A percentile compares a stretch with the other conserved stretches of the same genome.
Conservation (phyloP, 2,113 vertebrate genomes). For the Equus quagga region DNA sequence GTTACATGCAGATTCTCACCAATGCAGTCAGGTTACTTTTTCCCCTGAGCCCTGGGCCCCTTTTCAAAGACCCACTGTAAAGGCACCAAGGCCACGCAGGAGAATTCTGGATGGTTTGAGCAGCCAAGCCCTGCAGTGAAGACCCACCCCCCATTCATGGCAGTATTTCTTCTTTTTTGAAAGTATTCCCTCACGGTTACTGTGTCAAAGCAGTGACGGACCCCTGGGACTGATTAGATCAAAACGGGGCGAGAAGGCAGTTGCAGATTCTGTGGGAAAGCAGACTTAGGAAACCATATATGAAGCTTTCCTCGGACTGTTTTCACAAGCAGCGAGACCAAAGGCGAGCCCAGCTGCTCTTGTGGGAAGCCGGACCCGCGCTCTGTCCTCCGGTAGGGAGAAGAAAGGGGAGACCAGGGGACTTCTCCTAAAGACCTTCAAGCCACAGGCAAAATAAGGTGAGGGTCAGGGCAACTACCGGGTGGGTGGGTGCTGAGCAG, state of each 20-base stretch:
- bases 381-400: not conserved
- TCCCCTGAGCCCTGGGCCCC: no score
- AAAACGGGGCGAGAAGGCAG: not conserved
- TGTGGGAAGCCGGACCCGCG: not conserved
- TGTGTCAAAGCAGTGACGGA: not conserved
- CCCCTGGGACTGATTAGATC: not conserved
- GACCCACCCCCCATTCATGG: not conserved
- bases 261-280: slow-evolving; percentile 1
- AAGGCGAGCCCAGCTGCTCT: not conserved
- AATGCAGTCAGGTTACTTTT: not conserved
- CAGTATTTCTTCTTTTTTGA: not conserved
- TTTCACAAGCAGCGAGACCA: not conserved
- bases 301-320: not conserved
- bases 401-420: not conserved
- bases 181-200: not conserved
- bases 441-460: not conserved
- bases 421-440: not conserved
- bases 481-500: not conserved
- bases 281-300: not conserved
- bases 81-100: not conserved
- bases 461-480: not conserved
- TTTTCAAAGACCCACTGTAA: not conserved
- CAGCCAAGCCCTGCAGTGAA: not conserved
- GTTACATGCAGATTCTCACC: not conserved
- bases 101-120: not conserved